Base-by-base conservation (phyloP, 1,140 invertebrate genomes). In the Aleiodes sp. region DNA sequence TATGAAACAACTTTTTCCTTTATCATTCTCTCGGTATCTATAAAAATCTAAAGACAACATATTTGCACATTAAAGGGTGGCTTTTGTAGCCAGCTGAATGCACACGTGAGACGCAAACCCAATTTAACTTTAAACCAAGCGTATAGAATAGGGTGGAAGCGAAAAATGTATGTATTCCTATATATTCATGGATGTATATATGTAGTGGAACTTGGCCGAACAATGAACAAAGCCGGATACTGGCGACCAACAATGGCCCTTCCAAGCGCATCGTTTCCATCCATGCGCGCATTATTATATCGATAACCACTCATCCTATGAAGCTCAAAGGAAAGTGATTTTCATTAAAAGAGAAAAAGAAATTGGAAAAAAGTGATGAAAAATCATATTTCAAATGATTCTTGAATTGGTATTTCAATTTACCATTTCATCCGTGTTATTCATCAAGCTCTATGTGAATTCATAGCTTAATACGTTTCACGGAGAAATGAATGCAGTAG, bases 171-270 rank as follows among this genome's bases (percentile, higher is more conserved):
- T 2, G 31, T 16, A 61, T 31, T 14, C 16, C 28, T 61, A 61
- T 35, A 31, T 8, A 14, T 37, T 19, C 62, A 39, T 29, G 29
- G 21, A 28, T 19, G 62, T 46, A 24, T 24, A 43, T 39, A 37
- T 39, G 37, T 37, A 37, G 19, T 24, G 26, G 62, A 6, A 16
- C 39, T 43, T 16, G 39, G n/a, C n/a, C n/a, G 59, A 59, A 68
- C 41, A 69, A 69, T 69, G 57, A 69, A 63, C 57, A 69, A 68
- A 59, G 57, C 56, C 29, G 29, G 31, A 21, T 59, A 56, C 57
- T 56, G 33, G 57, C 35, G 2, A 64, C 37, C 62, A 24, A 64
- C 62, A 64, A 64, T 64, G 62, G 62, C 16, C 39, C 56, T 29
- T 64, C 41, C 16, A 43, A 14, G 39, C 39, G 39, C 39, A 43